Percentiles rank a stretch among this genome's conserved stretches.
Conservation (phyloP, 2,888 invertebrate species). For the Rotaria sp. region DNA sequence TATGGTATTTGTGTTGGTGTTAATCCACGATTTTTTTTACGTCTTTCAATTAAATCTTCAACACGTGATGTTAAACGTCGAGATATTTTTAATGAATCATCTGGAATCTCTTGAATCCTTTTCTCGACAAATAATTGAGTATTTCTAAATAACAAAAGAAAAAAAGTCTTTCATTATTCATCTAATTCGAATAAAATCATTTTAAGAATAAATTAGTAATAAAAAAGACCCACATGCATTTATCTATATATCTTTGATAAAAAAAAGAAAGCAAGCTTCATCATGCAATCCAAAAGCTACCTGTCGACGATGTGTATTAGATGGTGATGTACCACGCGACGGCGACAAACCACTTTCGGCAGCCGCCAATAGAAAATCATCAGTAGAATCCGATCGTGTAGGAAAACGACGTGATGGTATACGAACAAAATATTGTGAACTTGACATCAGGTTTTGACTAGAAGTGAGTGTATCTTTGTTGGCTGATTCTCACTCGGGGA, state of each 20-base stretch:
- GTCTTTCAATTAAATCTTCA: constrained; percentile 2
- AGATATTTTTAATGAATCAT: background rate
- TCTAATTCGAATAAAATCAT: background rate
- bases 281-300: background rate
- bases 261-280: too few relatives aligned
- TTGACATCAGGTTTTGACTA: constrained; percentile 1
- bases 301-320: background rate
- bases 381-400: background rate
- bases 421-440: constrained; percentile 1
- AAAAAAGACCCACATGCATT: background rate
- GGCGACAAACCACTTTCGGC: background rate
- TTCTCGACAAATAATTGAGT: background rate
- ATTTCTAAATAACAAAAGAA: background rate
- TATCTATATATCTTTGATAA: too few relatives aligned
- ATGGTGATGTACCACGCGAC: background rate
- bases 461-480: background rate
- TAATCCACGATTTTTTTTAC: background rate
- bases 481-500: background rate
- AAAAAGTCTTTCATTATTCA: background rate
- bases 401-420: constrained; percentile 19
- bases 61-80: background rate
- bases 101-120: background rate
- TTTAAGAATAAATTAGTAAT: background rate
- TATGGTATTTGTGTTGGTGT: background rate
- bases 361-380: constrained; percentile 12